Evolutionary conservation across 2,797 vertebrate species (phyloP).

Genomic region (Sciaenops ocellatus): DNA sequence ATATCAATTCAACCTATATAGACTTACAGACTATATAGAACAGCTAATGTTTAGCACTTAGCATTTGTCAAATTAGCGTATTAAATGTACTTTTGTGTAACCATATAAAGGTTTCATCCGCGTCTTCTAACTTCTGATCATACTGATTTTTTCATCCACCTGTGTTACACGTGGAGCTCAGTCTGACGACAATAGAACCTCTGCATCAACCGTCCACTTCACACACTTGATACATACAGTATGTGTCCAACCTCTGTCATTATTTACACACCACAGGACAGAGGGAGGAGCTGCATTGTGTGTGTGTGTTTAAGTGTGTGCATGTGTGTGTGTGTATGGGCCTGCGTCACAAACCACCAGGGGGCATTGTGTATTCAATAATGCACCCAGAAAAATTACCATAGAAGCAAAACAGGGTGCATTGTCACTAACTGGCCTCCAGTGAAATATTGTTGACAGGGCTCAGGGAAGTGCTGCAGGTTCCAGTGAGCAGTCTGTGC

Average conservation of each 20-base stretch:
- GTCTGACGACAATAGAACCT: conserved; percentile 4
- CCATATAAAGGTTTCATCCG: not conserved
- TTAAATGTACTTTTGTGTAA: not conserved
- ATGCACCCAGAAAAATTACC: conserved; percentile 82
- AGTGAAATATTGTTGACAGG: conserved; percentile 86
- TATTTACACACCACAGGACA: conserved; percentile 42
- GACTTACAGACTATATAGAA: no score
- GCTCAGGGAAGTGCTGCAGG: conserved; percentile 83
- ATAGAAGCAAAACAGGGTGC: conserved; percentile 77
- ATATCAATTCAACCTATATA: not conserved
- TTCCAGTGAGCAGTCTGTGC: conserved; percentile 88
- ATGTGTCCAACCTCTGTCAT: conserved; percentile 18
- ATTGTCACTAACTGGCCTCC: conserved; percentile 84
- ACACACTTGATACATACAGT: conserved; percentile 8
- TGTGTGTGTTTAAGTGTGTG: conserved; percentile 11
- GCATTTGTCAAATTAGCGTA: not conserved
- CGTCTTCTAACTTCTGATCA: not conserved
- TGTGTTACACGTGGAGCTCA: conserved; percentile 5
- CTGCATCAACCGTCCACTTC: conserved; percentile 14
- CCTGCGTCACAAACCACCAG: conserved; percentile 84
- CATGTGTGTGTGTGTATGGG: conserved; percentile 22
- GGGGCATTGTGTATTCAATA: conserved; percentile 90
- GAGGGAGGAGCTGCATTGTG: conserved; percentile 23
- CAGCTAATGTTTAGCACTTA: not conserved
- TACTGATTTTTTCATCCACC: not conserved